A percentile compares a stretch with the other conserved stretches of the same genome.
Conservation (phyloP, 2,797 vertebrate species). For the Urosaurus nigricauda region DNA sequence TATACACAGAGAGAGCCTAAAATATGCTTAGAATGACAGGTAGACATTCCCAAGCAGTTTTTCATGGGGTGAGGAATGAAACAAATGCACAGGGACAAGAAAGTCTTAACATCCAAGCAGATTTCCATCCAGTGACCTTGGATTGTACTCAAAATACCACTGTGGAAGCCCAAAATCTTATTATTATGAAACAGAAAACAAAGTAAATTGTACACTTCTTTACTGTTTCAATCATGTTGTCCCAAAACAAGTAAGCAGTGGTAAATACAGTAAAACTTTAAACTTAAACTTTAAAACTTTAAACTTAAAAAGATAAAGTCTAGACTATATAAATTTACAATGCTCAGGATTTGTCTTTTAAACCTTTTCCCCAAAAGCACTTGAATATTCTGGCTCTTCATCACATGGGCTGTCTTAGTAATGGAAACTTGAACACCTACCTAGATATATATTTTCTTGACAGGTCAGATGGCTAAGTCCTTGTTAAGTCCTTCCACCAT, state of each 20-base stretch:
- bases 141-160: too few species aligned
- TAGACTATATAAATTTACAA: background rate
- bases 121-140: too few species aligned
- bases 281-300: background rate
- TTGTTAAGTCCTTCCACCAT: background rate
- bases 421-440: background rate
- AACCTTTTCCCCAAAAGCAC: background rate
- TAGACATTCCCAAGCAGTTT: background rate
- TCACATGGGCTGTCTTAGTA: too few species aligned
- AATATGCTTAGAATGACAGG: too few species aligned
- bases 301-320: background rate
- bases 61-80: background rate
- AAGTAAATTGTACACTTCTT: conserved; percentile 43
- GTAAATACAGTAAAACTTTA: background rate
- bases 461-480: too few species aligned
- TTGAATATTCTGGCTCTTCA: background rate
- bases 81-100: too few species aligned
- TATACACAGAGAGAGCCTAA: background rate
- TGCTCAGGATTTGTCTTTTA: background rate
- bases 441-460: background rate
- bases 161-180: background rate
- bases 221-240: background rate
- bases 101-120: too few species aligned
- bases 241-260: background rate
- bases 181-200: conserved; percentile 54